These are phyloP conservation scores for Syrista parreyssii DNA, from an alignment of 2,888 invertebrate genomes.

Conservation along the genomic window DNA sequence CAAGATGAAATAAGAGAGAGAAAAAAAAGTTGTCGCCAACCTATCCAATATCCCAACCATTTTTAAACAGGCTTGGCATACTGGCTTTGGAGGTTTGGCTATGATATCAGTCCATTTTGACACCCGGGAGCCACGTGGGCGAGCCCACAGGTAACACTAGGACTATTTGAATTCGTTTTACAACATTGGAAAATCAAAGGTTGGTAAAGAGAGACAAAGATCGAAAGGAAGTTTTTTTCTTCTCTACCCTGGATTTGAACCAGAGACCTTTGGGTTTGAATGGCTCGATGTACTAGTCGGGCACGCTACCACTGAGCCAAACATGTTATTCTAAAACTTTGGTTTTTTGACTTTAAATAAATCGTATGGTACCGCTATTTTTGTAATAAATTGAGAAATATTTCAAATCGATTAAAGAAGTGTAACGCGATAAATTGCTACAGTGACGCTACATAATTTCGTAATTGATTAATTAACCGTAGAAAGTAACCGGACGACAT, in stretches of 20 bases:
- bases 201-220: not conserved
- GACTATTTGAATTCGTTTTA: conserved; percentile 19
- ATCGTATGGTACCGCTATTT: not conserved
- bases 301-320: not conserved
- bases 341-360: not conserved
- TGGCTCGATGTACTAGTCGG: not conserved
- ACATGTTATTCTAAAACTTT: not conserved
- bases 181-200: not conserved
- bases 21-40: conserved; percentile 18
- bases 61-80: conserved; percentile 10
- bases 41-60: conserved; percentile 22
- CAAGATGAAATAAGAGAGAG: not conserved
- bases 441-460: not conserved
- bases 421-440: not conserved
- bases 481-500: not conserved
- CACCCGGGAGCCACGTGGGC: conserved; percentile 28
- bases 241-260: not conserved
- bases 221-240: too few relatives aligned
- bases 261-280: not conserved
- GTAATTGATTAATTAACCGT: not conserved
- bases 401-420: not conserved
- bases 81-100: conserved; percentile 20
- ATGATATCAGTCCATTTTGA: conserved; percentile 35
- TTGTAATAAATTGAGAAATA: not conserved
- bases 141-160: conserved; percentile 35